These are phyloP conservation scores for Cephus pulcher DNA, from an alignment of 2,888 invertebrate species.

Conservation along the genomic window DNA sequence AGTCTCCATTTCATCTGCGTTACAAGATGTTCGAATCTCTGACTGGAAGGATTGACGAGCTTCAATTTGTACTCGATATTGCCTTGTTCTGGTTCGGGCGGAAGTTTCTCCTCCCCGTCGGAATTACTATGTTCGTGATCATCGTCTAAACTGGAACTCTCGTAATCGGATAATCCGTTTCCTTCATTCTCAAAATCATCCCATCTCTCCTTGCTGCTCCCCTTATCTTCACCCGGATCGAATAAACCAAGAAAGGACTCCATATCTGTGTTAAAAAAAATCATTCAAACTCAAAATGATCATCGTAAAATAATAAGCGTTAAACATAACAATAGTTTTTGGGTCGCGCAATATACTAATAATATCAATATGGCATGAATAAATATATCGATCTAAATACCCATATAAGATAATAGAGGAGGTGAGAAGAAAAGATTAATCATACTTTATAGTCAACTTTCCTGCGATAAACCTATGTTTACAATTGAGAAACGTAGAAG, in stretches of 20 bases:
- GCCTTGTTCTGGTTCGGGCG: constrained; percentile 93
- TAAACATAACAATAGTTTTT: not conserved
- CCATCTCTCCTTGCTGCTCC: constrained; percentile 68
- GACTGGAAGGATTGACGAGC: constrained; percentile 89
- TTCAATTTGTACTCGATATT: constrained; percentile 98
- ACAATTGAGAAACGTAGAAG: not conserved
- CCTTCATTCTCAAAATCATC: constrained; percentile 67
- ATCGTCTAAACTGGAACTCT: constrained; percentile 67
- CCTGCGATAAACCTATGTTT: not conserved
- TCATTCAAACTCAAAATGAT: constrained; percentile 5
- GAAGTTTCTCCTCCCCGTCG: constrained; percentile 74
- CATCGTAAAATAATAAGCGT: not conserved
- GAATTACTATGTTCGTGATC: constrained; percentile 64
- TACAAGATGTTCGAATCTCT: constrained; percentile 94
- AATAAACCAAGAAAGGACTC: constrained; percentile 87
- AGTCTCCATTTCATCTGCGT: constrained; percentile 99
- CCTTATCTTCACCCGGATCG: constrained; percentile 70
- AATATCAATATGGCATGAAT: not conserved
- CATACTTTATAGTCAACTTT: not conserved
- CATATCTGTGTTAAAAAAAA: constrained; percentile 68
- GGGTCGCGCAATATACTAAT: not conserved
- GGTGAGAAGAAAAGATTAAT: not conserved
- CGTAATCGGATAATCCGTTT: constrained; percentile 60
- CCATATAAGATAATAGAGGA: not conserved
- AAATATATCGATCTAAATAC: not conserved